Evolutionary conservation across 2,797 vertebrate species (phyloP).

Genomic region (Malurus splendens): DNA sequence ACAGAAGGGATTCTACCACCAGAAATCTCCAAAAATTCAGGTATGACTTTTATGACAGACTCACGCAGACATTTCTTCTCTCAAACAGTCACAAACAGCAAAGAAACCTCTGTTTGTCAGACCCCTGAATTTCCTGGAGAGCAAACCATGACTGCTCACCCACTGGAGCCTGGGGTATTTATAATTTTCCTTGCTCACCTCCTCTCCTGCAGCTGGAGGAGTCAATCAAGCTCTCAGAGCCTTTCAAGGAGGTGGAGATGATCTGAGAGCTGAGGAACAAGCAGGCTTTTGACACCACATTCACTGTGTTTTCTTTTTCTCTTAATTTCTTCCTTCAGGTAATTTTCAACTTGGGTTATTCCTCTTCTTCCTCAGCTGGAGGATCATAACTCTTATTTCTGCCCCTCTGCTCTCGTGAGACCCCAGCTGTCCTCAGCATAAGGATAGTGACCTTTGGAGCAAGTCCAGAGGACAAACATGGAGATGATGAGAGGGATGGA

Average conservation of each 20-base stretch:
- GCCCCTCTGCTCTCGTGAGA: background rate
- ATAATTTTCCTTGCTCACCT: background rate
- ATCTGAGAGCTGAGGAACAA: background rate
- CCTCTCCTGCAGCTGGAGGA: background rate
- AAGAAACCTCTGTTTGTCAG: slow-evolving; percentile 6
- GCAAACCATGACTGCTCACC: background rate
- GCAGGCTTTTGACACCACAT: background rate
- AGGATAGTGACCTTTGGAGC: background rate
- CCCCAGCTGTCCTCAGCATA: background rate
- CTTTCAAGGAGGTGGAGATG: background rate
- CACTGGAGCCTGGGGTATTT: background rate
- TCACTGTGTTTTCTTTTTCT: background rate
- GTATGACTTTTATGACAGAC: background rate
- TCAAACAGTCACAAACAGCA: background rate
- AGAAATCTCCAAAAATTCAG: background rate
- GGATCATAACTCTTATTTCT: background rate
- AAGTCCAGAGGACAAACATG: background rate
- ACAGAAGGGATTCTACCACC: background rate
- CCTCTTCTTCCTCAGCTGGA: background rate
- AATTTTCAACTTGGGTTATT: rapidly evolving
- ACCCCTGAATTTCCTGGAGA: background rate
- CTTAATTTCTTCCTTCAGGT: background rate
- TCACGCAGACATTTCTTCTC: background rate
- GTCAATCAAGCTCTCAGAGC: background rate
- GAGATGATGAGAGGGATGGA: background rate